phyloP scores from a whole-genome alignment of 1,140 invertebrate genomes.

The Eciton burchellii region DNA sequence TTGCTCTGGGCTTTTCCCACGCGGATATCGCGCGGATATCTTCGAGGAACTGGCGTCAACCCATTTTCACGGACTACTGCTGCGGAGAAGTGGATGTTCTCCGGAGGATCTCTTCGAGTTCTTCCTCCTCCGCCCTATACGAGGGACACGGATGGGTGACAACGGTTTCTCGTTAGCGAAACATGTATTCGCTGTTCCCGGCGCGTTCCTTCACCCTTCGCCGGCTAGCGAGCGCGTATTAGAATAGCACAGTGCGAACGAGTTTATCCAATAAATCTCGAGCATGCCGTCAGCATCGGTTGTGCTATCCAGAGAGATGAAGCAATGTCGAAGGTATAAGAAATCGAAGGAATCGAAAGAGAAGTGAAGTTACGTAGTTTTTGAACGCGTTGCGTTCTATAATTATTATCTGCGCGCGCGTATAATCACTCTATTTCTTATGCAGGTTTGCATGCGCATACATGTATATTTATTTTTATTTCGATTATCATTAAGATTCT shows the following conservation, averaged over 20 bases:
- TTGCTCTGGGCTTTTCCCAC: conserved; percentile 72
- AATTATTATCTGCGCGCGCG: neutral
- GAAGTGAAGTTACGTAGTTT: neutral
- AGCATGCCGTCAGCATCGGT: neutral
- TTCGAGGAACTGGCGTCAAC: conserved; percentile 69
- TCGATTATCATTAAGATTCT: no score
- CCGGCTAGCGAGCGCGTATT: neutral
- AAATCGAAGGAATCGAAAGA: neutral
- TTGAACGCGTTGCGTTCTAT: neutral
- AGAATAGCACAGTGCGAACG: conserved; percentile 10
- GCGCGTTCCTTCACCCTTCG: conserved; percentile 66
- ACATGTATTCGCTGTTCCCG: conserved; percentile 74
- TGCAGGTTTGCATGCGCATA: no score
- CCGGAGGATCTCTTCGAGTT: conserved; percentile 60
- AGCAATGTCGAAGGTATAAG: neutral
- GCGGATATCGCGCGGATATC: conserved; percentile 73
- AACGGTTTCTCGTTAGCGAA: conserved; percentile 82
- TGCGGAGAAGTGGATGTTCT: conserved; percentile 61
- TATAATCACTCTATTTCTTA: no score
- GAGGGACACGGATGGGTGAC: conserved; percentile 76
- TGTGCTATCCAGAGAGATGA: no score
- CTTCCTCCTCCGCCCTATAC: conserved; percentile 37
- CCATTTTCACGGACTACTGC: conserved; percentile 69
- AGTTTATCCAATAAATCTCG: neutral
- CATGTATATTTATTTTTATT: no score